Percentiles rank a stretch among this genome's conserved stretches.
Evolutionary conservation across 2,888 invertebrate species (phyloP).

Genomic region (Julus scandinavius): DNA sequence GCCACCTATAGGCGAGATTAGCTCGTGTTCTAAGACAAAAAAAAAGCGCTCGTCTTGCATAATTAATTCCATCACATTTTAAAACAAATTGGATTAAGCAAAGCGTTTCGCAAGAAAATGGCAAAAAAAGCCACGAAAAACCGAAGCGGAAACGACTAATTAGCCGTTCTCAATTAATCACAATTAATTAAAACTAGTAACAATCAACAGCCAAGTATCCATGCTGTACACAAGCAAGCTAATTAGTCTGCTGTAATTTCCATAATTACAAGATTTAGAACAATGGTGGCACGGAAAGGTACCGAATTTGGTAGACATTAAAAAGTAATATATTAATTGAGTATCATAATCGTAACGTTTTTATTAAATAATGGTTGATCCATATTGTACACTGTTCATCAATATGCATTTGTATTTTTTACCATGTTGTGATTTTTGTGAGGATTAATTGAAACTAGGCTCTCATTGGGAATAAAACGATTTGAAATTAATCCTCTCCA

Average conservation of each 20-base stretch:
- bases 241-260: neutral
- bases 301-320: too few species aligned
- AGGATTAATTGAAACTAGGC: too few species aligned
- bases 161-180: constrained; percentile 10
- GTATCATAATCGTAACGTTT: too few species aligned
- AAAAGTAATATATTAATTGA: too few species aligned
- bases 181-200: constrained; percentile 3
- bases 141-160: constrained; percentile 18
- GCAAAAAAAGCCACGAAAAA: neutral
- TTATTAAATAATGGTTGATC: too few species aligned
- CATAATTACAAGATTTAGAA: neutral
- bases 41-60: neutral
- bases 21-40: neutral
- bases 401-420: too few species aligned
- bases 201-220: constrained; percentile 3
- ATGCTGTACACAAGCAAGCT: neutral
- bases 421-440: too few species aligned
- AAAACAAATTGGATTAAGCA: constrained; percentile 1
- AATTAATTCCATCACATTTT: constrained; percentile 10
- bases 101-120: neutral
- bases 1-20: neutral
- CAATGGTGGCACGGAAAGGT: neutral
- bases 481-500: too few species aligned
- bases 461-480: too few species aligned
- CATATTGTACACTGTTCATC: too few species aligned